Conservation (phyloP, 53 echinoderm and acorn worm genomes). For the Apostichopus leukothele region DNA sequence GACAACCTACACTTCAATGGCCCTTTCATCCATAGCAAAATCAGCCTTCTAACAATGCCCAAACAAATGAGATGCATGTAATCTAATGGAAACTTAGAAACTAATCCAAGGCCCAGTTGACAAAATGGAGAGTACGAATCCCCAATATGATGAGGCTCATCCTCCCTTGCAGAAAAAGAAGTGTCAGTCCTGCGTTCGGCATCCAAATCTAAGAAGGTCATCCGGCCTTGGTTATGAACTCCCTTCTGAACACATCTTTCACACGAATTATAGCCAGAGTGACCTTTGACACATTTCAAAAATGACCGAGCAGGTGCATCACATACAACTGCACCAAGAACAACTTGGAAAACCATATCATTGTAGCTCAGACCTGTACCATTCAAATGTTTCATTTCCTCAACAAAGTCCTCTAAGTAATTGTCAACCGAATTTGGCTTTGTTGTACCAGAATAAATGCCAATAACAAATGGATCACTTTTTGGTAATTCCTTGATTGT, state of each 20-base stretch:
- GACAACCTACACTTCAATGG: neutral
- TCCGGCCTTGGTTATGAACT: slow-evolving; percentile 44
- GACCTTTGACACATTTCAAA: slow-evolving; percentile 54
- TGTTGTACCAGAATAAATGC: slow-evolving; percentile 50
- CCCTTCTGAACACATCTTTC: slow-evolving; percentile 60
- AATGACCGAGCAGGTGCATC: slow-evolving; percentile 66
- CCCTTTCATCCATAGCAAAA: slow-evolving; percentile 12
- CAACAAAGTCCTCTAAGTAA: slow-evolving; percentile 47
- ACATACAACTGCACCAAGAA: slow-evolving; percentile 41
- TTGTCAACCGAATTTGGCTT: slow-evolving; percentile 34
- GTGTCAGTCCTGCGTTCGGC: slow-evolving; percentile 52
- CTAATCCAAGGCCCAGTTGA: slow-evolving; percentile 47
- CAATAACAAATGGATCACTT: slow-evolving; percentile 53
- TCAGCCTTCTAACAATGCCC: slow-evolving; percentile 34
- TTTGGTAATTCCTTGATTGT: slow-evolving; percentile 18
- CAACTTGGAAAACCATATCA: neutral
- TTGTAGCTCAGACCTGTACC: slow-evolving; percentile 14
- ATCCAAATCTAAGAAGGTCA: slow-evolving; percentile 54
- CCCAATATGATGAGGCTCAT: slow-evolving; percentile 54
- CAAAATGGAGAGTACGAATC: slow-evolving; percentile 38
- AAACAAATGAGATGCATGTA: slow-evolving; percentile 58
- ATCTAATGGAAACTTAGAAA: slow-evolving; percentile 62
- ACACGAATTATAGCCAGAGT: slow-evolving; percentile 60
- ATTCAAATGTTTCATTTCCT: slow-evolving; percentile 58
- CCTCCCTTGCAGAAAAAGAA: slow-evolving; percentile 16